Percentiles rank a stretch among this genome's conserved stretches.
phyloP scores from a whole-genome alignment of 2,888 invertebrate genomes.

The Emesis furor region DNA sequence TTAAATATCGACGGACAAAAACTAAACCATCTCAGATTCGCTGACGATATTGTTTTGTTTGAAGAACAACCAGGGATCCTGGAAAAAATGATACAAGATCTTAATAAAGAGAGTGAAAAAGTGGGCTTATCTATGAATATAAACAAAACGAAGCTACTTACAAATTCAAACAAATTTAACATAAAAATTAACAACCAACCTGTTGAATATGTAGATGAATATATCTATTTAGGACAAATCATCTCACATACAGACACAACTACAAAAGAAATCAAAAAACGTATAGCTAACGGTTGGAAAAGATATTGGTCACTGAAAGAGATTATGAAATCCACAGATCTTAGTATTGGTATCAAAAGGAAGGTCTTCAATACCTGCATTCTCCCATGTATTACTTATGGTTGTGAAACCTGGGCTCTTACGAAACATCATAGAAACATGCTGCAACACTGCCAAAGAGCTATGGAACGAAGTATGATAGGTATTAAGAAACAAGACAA shows the following conservation, averaged over 20 bases:
- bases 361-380: conserved; percentile 27
- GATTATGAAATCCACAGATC: conserved; percentile 54
- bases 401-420: conserved; percentile 61
- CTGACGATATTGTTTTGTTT: too few relatives aligned
- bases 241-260: conserved; percentile 27
- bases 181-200: conserved; percentile 38
- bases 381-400: conserved; percentile 61
- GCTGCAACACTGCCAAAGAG: conserved; percentile 16
- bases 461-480: too few relatives aligned
- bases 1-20: too few relatives aligned
- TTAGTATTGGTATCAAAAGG: conserved; percentile 51
- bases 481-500: too few relatives aligned
- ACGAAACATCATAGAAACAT: conserved; percentile 38
- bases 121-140: too few relatives aligned
- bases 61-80: too few relatives aligned
- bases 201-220: conserved; percentile 31
- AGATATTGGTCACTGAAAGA: conserved; percentile 62
- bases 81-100: too few relatives aligned
- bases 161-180: neutral
- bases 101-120: too few relatives aligned
- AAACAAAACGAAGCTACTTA: neutral
- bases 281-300: conserved; percentile 63
- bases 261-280: conserved; percentile 24
- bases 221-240: conserved; percentile 36
- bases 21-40: too few relatives aligned